phyloP scores from a whole-genome alignment of 2,797 vertebrate species.

The Tachyglossus aculeatus region DNA sequence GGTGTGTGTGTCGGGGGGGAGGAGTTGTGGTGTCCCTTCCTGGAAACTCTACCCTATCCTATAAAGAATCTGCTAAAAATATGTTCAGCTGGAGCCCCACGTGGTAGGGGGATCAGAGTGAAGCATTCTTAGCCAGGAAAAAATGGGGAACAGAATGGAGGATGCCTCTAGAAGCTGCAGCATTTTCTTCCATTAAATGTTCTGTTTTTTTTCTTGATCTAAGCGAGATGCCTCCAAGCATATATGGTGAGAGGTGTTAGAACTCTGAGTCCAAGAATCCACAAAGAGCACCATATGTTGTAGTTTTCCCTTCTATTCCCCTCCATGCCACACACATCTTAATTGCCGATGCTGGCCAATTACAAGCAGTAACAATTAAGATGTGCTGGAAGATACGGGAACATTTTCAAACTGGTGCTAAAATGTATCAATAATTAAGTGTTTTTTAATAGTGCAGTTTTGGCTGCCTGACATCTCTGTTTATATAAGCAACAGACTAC shows the following conservation, averaged over 20 bases:
- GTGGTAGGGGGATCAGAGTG: too few species aligned
- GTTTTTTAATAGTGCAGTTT: slow-evolving; percentile 10
- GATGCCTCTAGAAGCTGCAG: too few species aligned
- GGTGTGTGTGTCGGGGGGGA: too few species aligned
- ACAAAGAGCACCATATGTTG: background rate
- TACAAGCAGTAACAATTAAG: slow-evolving; percentile 12
- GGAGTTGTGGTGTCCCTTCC: too few species aligned
- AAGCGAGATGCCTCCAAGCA: background rate
- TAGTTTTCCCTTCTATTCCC: rapidly evolving
- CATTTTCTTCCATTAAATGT: too few species aligned
- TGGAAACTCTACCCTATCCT: too few species aligned
- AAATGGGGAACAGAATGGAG: too few species aligned
- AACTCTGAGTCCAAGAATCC: background rate
- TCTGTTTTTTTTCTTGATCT: too few species aligned
- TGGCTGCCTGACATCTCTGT: slow-evolving; percentile 37
- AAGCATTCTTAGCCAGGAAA: too few species aligned
- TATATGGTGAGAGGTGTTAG: background rate
- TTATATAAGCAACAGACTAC: background rate
- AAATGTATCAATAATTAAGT: slow-evolving; percentile 13
- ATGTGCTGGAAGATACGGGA: background rate
- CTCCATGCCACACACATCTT: rapidly evolving
- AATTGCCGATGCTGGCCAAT: background rate
- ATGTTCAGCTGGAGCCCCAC: too few species aligned
- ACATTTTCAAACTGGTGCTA: slow-evolving; percentile 28
- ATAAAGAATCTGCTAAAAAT: too few species aligned